Percentiles rank a stretch among this genome's conserved stretches.
Evolutionary conservation across 2,113 vertebrate genomes (phyloP).

Genomic region (Myodes glareolus): DNA sequence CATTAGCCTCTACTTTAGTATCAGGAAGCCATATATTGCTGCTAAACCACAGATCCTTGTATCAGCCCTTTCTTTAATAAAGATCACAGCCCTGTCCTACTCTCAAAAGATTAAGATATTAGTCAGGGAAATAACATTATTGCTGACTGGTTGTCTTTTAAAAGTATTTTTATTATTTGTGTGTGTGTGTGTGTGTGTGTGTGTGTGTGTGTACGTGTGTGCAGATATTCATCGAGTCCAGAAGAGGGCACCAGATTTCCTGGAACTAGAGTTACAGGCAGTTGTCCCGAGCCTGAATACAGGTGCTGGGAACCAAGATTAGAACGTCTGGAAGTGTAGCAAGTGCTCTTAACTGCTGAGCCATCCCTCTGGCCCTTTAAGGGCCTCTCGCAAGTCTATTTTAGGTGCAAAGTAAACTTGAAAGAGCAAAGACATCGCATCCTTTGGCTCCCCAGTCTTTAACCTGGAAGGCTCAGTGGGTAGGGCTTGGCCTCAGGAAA

Average conservation of each 20-base stretch:
- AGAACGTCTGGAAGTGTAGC: not conserved
- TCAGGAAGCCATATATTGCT: not conserved
- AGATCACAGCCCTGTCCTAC: not conserved
- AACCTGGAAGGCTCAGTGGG: not conserved
- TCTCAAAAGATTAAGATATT: not conserved
- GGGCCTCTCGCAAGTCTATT: not conserved
- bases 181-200: not conserved
- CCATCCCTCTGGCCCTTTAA: too few species aligned
- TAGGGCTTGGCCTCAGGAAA: not conserved
- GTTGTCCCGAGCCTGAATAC: not conserved
- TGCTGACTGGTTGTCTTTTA: not conserved
- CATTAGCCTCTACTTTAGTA: not conserved
- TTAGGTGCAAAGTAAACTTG: slow-evolving; percentile 28
- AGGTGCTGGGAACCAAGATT: not conserved
- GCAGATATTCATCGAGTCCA: not conserved
- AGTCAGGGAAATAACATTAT: not conserved
- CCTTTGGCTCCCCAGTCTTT: not conserved
- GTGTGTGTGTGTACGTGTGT: not conserved
- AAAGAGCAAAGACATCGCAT: not conserved
- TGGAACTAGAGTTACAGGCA: not conserved
- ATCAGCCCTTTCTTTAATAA: not conserved
- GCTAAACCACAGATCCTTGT: not conserved
- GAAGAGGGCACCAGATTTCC: not conserved
- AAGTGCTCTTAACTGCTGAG: not conserved
- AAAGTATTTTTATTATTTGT: not conserved